Conservation (phyloP, 2,797 vertebrate genomes). For the Enteromius radiatus region DNA sequence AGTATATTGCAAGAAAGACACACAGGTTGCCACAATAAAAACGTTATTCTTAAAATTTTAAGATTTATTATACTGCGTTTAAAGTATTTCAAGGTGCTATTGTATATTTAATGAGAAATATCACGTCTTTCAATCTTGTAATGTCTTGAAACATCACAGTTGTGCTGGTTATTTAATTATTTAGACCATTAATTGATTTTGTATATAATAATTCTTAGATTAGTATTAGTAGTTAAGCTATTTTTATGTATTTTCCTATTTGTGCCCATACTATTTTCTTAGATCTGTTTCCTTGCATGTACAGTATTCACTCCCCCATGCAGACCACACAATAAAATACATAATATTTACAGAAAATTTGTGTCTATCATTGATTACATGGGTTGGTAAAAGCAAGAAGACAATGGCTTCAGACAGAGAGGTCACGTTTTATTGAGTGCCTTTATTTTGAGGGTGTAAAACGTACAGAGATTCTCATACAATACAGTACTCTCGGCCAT, state of each 20-base stretch:
- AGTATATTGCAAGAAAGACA: background rate
- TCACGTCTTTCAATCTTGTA: slow-evolving; percentile 26
- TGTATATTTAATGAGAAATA: slow-evolving; percentile 31
- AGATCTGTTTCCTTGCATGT: slow-evolving; percentile 14
- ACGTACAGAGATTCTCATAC: background rate
- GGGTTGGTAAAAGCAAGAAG: background rate
- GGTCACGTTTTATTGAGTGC: background rate
- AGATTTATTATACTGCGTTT: background rate
- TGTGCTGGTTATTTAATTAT: background rate
- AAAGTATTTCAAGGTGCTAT: slow-evolving; percentile 35
- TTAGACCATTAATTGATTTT: background rate
- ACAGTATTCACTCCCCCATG: background rate
- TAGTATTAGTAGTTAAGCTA: background rate
- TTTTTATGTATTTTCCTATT: background rate
- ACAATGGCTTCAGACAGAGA: background rate
- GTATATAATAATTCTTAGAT: background rate
- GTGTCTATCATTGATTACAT: background rate
- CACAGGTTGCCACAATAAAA: background rate
- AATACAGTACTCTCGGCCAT: too few species aligned
- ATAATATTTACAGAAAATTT: background rate
- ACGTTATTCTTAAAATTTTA: background rate
- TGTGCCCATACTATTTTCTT: background rate
- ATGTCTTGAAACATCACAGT: slow-evolving; percentile 12
- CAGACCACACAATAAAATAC: slow-evolving; percentile 4
- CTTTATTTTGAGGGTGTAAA: background rate